These are phyloP conservation scores for Leptoteleia sp. DNA, from an alignment of 1,140 invertebrate species.

Conservation along the genomic window DNA sequence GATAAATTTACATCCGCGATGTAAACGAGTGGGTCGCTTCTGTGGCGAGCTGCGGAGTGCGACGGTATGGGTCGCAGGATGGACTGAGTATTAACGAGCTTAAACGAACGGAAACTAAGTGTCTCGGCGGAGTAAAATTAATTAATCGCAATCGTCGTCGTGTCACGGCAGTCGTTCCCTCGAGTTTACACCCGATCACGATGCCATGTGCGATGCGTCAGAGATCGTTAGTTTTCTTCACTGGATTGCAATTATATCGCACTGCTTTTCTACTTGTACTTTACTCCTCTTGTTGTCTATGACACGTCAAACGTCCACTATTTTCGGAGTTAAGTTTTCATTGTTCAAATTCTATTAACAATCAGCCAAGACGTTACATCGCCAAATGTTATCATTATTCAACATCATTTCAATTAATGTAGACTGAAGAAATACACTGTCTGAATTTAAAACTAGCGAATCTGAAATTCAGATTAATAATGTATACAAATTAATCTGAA, in stretches of 20 bases:
- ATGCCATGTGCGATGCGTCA: slow-evolving; percentile 65
- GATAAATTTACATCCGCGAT: slow-evolving; percentile 73
- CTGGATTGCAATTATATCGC: slow-evolving; percentile 62
- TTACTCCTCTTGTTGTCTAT: slow-evolving; percentile 21
- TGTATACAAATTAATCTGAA: too few species aligned
- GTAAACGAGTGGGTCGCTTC: slow-evolving; percentile 73
- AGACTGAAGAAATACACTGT: too few species aligned
- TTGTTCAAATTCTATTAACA: slow-evolving; percentile 7
- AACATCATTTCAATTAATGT: too few species aligned
- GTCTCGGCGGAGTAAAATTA: slow-evolving; percentile 81
- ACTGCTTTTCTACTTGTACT: slow-evolving; percentile 36
- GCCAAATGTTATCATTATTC: too few species aligned
- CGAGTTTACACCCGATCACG: slow-evolving; percentile 73
- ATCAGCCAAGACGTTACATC: too few species aligned
- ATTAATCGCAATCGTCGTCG: slow-evolving; percentile 81
- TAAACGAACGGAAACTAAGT: slow-evolving; percentile 82
- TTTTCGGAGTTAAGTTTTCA: slow-evolving; percentile 24
- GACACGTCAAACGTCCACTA: slow-evolving; percentile 17
- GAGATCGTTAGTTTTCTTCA: slow-evolving; percentile 64
- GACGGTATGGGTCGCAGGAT: slow-evolving; percentile 63
- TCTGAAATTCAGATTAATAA: too few species aligned
- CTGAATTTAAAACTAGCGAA: too few species aligned
- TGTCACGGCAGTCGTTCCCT: slow-evolving; percentile 73
- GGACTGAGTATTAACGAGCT: slow-evolving; percentile 78
- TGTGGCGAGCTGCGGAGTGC: slow-evolving; percentile 61